phyloP scores from a whole-genome alignment of 64 coral and sea anemone species.

The Acropora tenuis region DNA sequence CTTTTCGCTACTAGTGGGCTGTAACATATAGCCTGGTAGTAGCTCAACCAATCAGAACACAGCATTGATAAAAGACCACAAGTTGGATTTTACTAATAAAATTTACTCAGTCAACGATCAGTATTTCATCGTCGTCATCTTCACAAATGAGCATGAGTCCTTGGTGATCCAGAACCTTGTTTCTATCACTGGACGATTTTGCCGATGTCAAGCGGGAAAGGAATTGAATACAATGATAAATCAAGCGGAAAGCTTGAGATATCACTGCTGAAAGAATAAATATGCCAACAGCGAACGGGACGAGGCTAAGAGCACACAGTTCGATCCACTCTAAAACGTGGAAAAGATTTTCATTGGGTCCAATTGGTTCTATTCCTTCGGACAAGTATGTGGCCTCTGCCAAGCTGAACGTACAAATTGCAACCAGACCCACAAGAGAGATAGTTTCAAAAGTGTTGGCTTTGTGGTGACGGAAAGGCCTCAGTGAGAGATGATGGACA shows the following conservation, averaged over 20 bases:
- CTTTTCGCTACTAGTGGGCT: too few species aligned
- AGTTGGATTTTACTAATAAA: too few species aligned
- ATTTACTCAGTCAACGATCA: too few species aligned
- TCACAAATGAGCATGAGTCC: too few species aligned
- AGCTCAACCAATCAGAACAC: too few species aligned
- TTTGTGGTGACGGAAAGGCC: constrained; percentile 58
- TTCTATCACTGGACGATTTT: too few species aligned
- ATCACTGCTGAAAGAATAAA: constrained; percentile 10
- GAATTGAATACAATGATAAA: background rate
- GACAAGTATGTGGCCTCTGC: constrained; percentile 31
- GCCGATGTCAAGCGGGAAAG: background rate
- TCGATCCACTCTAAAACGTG: constrained; percentile 49
- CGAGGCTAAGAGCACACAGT: constrained; percentile 29
- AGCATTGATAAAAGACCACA: too few species aligned
- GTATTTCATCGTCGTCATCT: too few species aligned
- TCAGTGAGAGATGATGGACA: constrained; percentile 62
- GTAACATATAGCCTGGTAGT: too few species aligned
- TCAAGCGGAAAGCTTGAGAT: constrained; percentile 3
- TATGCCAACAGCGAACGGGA: constrained; percentile 38
- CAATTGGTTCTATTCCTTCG: constrained; percentile 50
- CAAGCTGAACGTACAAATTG: constrained; percentile 59
- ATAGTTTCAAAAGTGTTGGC: constrained; percentile 66
- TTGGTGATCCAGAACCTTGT: too few species aligned
- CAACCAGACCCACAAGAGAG: constrained; percentile 64
- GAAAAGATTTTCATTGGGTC: constrained; percentile 8